Evolutionary conservation across 2,113 vertebrate species (phyloP).

Genomic region (Paratilapia polleni): DNA sequence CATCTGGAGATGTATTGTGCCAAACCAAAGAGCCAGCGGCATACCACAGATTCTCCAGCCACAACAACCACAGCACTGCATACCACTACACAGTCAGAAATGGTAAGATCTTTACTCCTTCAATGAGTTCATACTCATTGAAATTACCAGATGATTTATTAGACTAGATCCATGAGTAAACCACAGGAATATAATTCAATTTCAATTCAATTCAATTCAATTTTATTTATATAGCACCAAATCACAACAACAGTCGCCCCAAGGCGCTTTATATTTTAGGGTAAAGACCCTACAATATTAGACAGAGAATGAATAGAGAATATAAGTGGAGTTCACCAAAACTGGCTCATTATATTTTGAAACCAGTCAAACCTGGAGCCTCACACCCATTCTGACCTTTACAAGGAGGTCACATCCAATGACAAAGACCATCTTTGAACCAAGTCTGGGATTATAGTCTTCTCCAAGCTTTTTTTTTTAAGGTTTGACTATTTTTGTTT

Average conservation of each 20-base stretch:
- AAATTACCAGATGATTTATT: neutral
- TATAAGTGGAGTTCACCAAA: neutral
- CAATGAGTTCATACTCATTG: neutral
- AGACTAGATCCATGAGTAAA: neutral
- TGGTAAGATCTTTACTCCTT: conserved; percentile 20
- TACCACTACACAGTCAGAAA: neutral
- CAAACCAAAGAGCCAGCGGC: conserved; percentile 51
- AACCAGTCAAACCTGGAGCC: neutral
- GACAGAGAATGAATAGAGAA: too few relatives aligned
- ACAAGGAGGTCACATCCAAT: neutral
- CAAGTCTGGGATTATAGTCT: neutral
- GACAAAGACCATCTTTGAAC: neutral
- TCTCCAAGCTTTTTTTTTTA: neutral
- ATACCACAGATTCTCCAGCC: conserved; percentile 12
- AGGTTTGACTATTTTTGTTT: too few relatives aligned
- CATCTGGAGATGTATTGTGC: conserved; percentile 72
- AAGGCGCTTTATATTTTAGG: too few relatives aligned
- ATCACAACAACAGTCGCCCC: too few relatives aligned
- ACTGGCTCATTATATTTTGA: neutral
- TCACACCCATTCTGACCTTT: neutral
- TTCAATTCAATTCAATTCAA: too few relatives aligned
- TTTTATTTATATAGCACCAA: too few relatives aligned
- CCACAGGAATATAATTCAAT: too few relatives aligned
- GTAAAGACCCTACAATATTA: too few relatives aligned
- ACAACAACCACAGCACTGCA: neutral